These are phyloP conservation scores for Tokudaia muenninki DNA, from an alignment of 2,797 vertebrate species.

Conservation along the genomic window DNA sequence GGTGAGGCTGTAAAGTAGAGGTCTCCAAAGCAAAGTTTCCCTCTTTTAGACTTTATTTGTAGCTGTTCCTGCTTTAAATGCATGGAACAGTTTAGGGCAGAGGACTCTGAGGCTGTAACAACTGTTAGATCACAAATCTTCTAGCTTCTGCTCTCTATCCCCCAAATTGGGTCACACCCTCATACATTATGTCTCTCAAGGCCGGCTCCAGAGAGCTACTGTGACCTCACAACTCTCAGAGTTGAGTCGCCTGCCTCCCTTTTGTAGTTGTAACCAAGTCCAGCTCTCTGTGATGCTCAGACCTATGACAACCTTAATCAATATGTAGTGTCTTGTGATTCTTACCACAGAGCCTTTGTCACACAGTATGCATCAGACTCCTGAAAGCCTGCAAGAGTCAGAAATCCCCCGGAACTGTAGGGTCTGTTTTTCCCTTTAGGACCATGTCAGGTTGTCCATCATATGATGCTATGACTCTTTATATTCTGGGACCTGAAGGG, in stretches of 20 bases:
- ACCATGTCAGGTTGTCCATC: neutral
- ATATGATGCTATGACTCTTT: neutral
- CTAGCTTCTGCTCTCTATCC: neutral
- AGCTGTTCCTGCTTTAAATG: conserved; percentile 1
- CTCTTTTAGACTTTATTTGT: neutral
- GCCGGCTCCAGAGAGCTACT: neutral
- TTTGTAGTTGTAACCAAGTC: neutral
- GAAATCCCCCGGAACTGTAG: neutral
- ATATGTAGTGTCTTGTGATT: neutral
- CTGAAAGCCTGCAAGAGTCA: neutral
- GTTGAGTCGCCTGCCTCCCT: neutral
- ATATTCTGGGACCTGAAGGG: neutral
- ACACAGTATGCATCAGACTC: neutral
- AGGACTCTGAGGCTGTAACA: neutral
- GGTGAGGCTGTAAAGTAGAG: neutral
- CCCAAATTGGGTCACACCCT: neutral
- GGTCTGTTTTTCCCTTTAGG: neutral
- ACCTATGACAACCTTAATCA: neutral
- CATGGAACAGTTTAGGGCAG: neutral
- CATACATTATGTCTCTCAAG: neutral
- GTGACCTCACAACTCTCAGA: neutral
- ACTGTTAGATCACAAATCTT: neutral
- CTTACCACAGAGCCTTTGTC: neutral
- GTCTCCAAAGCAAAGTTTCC: neutral
- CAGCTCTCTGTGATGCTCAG: neutral